These are phyloP conservation scores for Malacoctenus gilli DNA, from an alignment of 2,797 vertebrate genomes.

Conservation along the genomic window DNA sequence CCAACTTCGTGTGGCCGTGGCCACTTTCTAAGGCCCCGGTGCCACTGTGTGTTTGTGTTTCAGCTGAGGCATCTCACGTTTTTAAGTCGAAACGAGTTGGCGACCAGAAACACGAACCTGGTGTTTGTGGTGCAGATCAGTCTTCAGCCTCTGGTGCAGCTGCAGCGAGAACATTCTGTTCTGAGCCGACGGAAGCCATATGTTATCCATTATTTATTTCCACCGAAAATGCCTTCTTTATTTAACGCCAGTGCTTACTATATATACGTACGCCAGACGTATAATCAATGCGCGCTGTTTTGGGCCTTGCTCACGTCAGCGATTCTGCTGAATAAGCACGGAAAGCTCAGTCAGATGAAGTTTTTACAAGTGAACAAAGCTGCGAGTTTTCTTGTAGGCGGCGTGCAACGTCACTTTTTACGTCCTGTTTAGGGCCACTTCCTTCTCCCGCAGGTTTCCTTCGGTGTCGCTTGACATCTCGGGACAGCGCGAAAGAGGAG, in stretches of 20 bases:
- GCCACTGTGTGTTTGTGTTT: neutral
- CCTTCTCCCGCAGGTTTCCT: constrained; percentile 1
- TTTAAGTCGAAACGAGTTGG: constrained; percentile 17
- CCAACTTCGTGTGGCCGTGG: too few species aligned
- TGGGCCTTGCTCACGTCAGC: neutral
- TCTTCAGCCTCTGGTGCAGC: constrained; percentile 47
- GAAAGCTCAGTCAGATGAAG: neutral
- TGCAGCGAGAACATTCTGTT: constrained; percentile 79
- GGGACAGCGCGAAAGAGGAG: constrained; percentile 6
- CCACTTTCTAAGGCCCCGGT: too few species aligned
- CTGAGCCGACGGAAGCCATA: constrained; percentile 63
- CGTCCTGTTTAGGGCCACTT: neutral
- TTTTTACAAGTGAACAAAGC: constrained; percentile 1
- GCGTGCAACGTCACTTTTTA: neutral
- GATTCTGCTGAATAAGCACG: neutral
- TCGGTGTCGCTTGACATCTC: constrained; percentile 17
- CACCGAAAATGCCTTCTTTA: constrained; percentile 27
- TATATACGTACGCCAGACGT: neutral
- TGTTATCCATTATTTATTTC: constrained; percentile 77
- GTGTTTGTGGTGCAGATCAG: constrained; percentile 50
- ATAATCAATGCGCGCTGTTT: neutral
- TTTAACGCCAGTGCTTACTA: constrained; percentile 26
- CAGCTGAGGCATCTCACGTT: constrained; percentile 12
- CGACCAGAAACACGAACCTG: constrained; percentile 38
- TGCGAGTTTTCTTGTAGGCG: neutral